Evolutionary conservation across 1,140 invertebrate species (phyloP).

Genomic region (Ditylenchus dipsaci): DNA sequence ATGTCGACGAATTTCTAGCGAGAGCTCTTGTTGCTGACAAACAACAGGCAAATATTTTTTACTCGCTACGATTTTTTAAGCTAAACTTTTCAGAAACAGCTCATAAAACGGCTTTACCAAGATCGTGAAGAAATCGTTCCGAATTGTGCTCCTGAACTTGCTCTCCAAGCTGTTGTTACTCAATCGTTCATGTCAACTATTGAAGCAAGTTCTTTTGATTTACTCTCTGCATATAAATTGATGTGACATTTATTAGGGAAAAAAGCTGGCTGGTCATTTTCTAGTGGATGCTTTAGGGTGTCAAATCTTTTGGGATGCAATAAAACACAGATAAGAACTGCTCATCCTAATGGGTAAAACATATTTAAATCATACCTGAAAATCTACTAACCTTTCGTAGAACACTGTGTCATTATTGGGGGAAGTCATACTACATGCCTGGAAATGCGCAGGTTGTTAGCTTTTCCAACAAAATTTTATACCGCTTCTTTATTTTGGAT

Average conservation of each 20-base stretch:
- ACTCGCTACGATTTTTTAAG: neutral
- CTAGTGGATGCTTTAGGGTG: slow-evolving; percentile 8
- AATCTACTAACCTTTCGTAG: slow-evolving; percentile 6
- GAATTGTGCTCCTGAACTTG: neutral
- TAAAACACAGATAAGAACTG: slow-evolving; percentile 11
- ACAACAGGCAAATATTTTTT: neutral
- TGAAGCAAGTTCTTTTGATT: neutral
- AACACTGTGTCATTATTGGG: slow-evolving; percentile 12
- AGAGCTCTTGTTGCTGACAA: neutral
- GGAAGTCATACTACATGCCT: slow-evolving; percentile 16
- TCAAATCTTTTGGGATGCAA: slow-evolving; percentile 14
- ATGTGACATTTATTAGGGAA: neutral
- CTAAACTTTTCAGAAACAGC: neutral
- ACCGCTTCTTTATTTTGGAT: neutral
- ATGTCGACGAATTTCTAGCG: neutral
- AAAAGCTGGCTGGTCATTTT: slow-evolving; percentile 2
- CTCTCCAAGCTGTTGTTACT: neutral
- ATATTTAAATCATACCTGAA: neutral
- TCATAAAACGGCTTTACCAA: neutral
- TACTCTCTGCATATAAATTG: neutral
- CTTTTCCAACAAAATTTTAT: too few relatives aligned
- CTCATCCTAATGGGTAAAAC: slow-evolving; percentile 8
- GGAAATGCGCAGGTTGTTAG: slow-evolving; percentile 14
- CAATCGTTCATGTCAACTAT: neutral
- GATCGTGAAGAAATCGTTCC: neutral